phyloP scores from a whole-genome alignment of 2,888 invertebrate species.

The Apotomis betuletana region DNA sequence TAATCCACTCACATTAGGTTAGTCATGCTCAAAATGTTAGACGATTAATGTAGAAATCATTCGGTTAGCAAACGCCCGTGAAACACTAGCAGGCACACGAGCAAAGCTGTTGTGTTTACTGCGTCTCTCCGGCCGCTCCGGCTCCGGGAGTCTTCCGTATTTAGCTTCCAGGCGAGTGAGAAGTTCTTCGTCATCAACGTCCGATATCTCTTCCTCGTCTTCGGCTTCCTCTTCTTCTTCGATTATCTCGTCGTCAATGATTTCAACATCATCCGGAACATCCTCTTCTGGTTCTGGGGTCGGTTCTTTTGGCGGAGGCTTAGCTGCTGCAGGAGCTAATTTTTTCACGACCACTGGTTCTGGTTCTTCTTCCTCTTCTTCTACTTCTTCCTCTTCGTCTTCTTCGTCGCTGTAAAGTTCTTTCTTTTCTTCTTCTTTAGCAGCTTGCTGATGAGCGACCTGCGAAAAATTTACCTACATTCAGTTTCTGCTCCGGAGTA shows the following conservation, averaged over 20 bases:
- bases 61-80: conserved; percentile 50
- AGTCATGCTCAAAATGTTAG: conserved; percentile 70
- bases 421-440: conserved; percentile 56
- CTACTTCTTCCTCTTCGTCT: conserved; percentile 62
- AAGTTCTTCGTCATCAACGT: conserved; percentile 88
- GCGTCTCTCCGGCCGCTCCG: conserved; percentile 72
- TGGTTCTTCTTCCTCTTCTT: conserved; percentile 66
- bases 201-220: conserved; percentile 83
- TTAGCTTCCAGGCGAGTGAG: conserved; percentile 88
- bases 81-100: conserved; percentile 47
- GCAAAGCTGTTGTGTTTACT: conserved; percentile 69
- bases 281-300: conserved; percentile 59
- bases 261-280: conserved; percentile 74
- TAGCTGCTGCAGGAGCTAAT: conserved; percentile 45
- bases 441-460: conserved; percentile 48
- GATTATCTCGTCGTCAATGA: conserved; percentile 76
- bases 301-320: conserved; percentile 46
- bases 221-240: conserved; percentile 77
- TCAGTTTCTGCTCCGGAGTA: neutral
- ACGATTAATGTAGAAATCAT: conserved; percentile 60
- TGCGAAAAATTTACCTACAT: conserved; percentile 47
- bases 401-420: conserved; percentile 73
- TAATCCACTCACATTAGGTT: conserved; percentile 70
- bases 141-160: conserved; percentile 87
- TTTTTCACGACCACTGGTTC: conserved; percentile 63